These are phyloP conservation scores for Trissolcus brochymenae DNA, from an alignment of 2,888 invertebrate species.

Conservation along the genomic window DNA sequence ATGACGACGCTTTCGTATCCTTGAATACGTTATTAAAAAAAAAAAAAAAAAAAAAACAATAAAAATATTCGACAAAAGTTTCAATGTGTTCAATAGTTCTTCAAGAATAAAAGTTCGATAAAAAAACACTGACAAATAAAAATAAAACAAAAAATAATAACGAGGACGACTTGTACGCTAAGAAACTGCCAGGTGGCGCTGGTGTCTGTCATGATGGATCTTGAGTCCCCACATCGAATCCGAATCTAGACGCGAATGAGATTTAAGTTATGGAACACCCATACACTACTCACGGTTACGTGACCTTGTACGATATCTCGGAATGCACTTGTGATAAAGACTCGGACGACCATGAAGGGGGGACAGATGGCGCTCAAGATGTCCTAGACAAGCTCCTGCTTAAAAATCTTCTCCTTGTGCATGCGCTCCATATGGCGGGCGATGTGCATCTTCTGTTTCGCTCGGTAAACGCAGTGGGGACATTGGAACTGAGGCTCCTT, in stretches of 20 bases:
- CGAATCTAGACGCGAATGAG: background rate
- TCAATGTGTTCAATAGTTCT: constrained; percentile 10
- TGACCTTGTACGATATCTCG: no score
- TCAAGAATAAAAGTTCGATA: constrained; percentile 1
- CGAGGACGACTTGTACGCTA: constrained; percentile 40
- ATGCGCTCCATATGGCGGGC: constrained; percentile 77
- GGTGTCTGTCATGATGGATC: background rate
- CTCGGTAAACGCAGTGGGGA: constrained; percentile 75
- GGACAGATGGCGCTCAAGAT: constrained; percentile 19
- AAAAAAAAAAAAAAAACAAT: constrained; percentile 62
- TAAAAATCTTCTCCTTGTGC: constrained; percentile 77
- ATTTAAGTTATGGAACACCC: constrained; percentile 24
- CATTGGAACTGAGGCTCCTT: constrained; percentile 77
- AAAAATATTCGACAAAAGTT: constrained; percentile 53
- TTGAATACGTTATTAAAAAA: constrained; percentile 64
- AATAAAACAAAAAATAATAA: constrained; percentile 60
- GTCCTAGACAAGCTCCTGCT: constrained; percentile 74
- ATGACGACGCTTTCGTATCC: constrained; percentile 69
- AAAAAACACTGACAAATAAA: constrained; percentile 17
- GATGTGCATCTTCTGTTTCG: constrained; percentile 77
- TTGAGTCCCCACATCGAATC: background rate
- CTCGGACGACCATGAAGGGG: background rate
- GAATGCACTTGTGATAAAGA: background rate
- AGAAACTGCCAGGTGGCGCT: constrained; percentile 13
- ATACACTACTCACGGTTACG: constrained; percentile 32